Percentiles rank a stretch among this genome's conserved stretches.
phyloP scores from a whole-genome alignment of 1,140 invertebrate species.

The Trissolcus basalis region DNA sequence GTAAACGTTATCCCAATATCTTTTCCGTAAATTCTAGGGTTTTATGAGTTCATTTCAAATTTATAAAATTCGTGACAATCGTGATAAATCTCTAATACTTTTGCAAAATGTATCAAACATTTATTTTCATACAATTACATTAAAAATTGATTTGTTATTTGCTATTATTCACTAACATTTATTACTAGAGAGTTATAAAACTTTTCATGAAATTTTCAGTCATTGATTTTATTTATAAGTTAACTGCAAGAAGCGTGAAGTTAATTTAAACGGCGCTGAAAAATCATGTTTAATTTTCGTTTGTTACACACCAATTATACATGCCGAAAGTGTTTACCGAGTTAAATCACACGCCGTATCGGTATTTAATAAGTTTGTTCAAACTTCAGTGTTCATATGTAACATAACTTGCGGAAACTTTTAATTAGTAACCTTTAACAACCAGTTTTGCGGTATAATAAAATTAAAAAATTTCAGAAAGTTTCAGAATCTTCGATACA shows the following conservation, averaged over 20 bases:
- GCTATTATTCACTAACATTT: too few relatives aligned
- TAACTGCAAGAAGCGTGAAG: too few relatives aligned
- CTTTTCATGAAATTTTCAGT: too few relatives aligned
- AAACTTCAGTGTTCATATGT: constrained; percentile 24
- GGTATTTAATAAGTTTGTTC: constrained; percentile 32
- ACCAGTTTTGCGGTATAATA: constrained; percentile 22
- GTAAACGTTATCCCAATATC: background rate
- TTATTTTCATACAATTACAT: too few relatives aligned
- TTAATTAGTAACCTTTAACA: constrained; percentile 49
- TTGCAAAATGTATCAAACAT: too few relatives aligned
- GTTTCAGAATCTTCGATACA: constrained; percentile 29
- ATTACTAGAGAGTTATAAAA: too few relatives aligned
- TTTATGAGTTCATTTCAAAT: too few relatives aligned
- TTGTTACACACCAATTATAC: background rate
- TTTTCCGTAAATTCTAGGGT: too few relatives aligned
- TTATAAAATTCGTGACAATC: too few relatives aligned
- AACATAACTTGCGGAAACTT: constrained; percentile 32
- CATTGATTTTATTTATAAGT: too few relatives aligned
- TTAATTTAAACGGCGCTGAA: background rate
- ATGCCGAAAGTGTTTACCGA: constrained; percentile 10
- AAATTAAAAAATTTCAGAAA: constrained; percentile 30
- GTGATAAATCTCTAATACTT: too few relatives aligned
- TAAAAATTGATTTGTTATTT: too few relatives aligned
- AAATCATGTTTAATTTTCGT: constrained; percentile 18
- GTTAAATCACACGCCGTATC: constrained; percentile 13